Evolutionary conservation across 2,797 vertebrate genomes (phyloP), one percentile per base, ranked within the genome.

Genomic region (Knipowitschia caucasica): DNA sequence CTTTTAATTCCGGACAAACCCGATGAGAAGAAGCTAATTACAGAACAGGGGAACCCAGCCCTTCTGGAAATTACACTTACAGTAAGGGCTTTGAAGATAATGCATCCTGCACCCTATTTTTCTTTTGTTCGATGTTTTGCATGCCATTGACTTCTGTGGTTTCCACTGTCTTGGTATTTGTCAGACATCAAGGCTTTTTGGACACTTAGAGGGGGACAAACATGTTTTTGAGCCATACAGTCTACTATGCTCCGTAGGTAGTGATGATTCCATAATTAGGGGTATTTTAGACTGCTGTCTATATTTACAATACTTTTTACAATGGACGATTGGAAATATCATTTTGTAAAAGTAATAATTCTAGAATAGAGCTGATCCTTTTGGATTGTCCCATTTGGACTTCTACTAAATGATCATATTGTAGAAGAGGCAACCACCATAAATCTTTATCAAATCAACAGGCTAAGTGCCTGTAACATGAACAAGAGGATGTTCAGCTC

Each of bases 1-100:
- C 83, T 87, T 86, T 89, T 86, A 86, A 87, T 84, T 87, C 85
- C 81, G 84, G 80, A 87, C 81, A 82, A 86, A 88, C 80, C 83
- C 80, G 80, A 78, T 76, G 77, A 73, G 79, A 86, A 78, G 78
- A 76, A 83, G 71, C 86, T 90, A 89, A 90, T 88, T 88, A 88
- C 79, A 89, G 85, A 88, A 89, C 14, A 75, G 81, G 82, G 82
- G 76, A 71, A 84, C 84, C 86, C 81, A 79, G 73, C 85, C 83
- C 82, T 82, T 83, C 83, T 84, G 76, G 64, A 84, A 88, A 87
- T 88, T 82, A 75, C 83, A 84, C 81, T 86, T 87, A 88, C 78
- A 82, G 83, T 85, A 83, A 86, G 85, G 86, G 78, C 81, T 88
- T 89, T 88, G 86, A 88, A 87, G 84, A 73, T 64, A 85, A 83